phyloP scores from a whole-genome alignment of 23 tunicate species.

The Halocynthia roretzi region DNA sequence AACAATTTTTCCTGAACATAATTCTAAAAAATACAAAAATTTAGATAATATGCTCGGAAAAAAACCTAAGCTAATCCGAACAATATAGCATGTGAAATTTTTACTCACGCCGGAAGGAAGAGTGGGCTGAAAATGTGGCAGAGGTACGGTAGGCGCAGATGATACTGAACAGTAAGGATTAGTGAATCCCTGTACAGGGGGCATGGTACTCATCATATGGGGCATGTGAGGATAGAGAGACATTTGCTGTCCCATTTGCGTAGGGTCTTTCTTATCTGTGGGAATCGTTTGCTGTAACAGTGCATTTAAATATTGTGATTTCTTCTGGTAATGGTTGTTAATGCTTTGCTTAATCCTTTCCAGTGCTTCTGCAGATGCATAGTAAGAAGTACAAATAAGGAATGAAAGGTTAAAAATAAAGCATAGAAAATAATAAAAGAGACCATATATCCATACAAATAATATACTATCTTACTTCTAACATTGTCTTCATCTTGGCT shows the following conservation, averaged over 20 bases:
- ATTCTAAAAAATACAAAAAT: conserved; percentile 22
- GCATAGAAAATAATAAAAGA: too few relatives aligned
- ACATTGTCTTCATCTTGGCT: conserved; percentile 49
- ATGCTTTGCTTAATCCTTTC: conserved; percentile 24
- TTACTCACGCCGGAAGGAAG: conserved; percentile 69
- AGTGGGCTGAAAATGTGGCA: conserved; percentile 61
- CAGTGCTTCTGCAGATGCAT: conserved; percentile 14
- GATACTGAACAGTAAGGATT: conserved; percentile 1
- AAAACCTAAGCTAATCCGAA: neutral
- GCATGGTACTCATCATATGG: too few relatives aligned
- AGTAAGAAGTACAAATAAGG: too few relatives aligned
- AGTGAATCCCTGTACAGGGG: neutral
- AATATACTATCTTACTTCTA: conserved; percentile 11
- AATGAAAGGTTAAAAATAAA: too few relatives aligned
- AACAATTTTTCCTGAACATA: conserved; percentile 87
- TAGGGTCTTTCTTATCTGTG: neutral
- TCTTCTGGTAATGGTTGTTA: conserved; percentile 28
- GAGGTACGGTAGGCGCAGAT: conserved; percentile 10
- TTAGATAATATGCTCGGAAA: neutral
- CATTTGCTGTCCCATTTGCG: neutral
- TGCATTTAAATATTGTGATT: conserved; percentile 4
- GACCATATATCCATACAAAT: too few relatives aligned
- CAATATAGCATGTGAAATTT: neutral
- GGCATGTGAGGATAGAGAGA: neutral
- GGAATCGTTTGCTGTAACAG: conserved; percentile 1